Conservation (phyloP, 2,113 vertebrate genomes). For the Phalacrocorax pelagicus region DNA sequence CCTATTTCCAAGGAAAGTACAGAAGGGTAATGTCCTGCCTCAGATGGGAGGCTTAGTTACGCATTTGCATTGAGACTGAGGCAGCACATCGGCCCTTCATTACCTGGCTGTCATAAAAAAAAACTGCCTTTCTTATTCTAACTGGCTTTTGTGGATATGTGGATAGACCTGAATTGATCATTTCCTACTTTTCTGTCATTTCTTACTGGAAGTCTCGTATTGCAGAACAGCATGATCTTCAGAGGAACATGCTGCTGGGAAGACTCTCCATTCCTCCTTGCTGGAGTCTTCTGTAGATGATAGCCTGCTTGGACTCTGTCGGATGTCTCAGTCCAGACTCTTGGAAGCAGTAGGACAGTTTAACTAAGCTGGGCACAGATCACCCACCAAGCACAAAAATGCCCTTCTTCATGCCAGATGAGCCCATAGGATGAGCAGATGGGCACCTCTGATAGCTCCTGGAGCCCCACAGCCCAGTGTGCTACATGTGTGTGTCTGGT, state of each 20-base stretch:
- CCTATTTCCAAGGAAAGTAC: neutral
- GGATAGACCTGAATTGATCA: neutral
- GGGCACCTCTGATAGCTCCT: neutral
- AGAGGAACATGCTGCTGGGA: neutral
- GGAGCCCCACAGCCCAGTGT: neutral
- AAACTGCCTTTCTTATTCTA: neutral
- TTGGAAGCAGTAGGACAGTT: neutral
- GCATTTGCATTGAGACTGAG: neutral
- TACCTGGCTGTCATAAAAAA: neutral
- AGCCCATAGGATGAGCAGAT: accelerated
- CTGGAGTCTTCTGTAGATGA: neutral
- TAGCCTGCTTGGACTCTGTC: neutral
- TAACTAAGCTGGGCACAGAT: neutral
- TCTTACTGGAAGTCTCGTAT: neutral
- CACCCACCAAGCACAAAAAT: neutral
- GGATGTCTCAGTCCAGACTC: neutral
- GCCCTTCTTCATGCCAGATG: neutral
- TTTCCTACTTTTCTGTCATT: neutral
- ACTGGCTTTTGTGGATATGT: neutral
- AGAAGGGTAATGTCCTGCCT: neutral
- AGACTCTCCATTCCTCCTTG: neutral
- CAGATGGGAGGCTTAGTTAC: neutral
- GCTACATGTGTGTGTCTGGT: neutral
- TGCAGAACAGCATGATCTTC: neutral
- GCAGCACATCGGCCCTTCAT: neutral